Evolutionary conservation across 2,797 vertebrate genomes (phyloP).

Genomic region (Chanos chanos): DNA sequence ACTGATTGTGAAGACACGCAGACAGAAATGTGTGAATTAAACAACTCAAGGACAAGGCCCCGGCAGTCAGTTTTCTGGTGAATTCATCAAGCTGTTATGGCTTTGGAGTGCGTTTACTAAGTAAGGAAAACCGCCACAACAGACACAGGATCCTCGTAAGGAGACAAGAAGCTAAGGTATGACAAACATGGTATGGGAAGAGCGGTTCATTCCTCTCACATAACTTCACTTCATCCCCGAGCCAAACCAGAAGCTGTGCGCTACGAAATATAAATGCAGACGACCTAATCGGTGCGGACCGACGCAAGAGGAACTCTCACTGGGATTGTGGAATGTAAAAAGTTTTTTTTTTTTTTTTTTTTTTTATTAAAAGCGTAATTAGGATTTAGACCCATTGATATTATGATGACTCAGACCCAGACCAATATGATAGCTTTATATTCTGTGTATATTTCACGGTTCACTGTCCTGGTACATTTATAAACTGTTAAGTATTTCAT

Average conservation of each 20-base stretch:
- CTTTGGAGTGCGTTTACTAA: slow-evolving; percentile 9
- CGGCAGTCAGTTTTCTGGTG: too few species aligned
- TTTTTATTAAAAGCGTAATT: too few species aligned
- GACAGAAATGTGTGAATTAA: slow-evolving; percentile 19
- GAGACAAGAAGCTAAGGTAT: slow-evolving; percentile 33
- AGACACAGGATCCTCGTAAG: background rate
- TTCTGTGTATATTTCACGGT: slow-evolving; percentile 14
- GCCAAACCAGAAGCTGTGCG: slow-evolving; percentile 62
- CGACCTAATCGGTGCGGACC: slow-evolving; percentile 49
- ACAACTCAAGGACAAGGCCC: background rate
- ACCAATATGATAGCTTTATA: too few species aligned
- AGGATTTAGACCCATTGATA: too few species aligned
- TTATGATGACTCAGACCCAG: too few species aligned
- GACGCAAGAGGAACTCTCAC: too few species aligned
- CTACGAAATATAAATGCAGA: slow-evolving; percentile 44
- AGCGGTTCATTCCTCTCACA: slow-evolving; percentile 49
- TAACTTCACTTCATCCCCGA: slow-evolving; percentile 45
- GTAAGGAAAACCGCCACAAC: background rate
- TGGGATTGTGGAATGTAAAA: too few species aligned
- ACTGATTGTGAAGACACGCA: slow-evolving; percentile 32
- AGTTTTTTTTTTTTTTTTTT: too few species aligned
- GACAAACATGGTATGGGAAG: slow-evolving; percentile 41
- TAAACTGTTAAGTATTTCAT: too few species aligned
- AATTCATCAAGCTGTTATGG: background rate
- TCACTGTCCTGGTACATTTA: slow-evolving; percentile 15